Percentiles rank a stretch among this genome's conserved stretches.
These are phyloP conservation scores for Sitobion miscanthi DNA, from an alignment of 1,140 invertebrate genomes.

Conservation along the genomic window DNA sequence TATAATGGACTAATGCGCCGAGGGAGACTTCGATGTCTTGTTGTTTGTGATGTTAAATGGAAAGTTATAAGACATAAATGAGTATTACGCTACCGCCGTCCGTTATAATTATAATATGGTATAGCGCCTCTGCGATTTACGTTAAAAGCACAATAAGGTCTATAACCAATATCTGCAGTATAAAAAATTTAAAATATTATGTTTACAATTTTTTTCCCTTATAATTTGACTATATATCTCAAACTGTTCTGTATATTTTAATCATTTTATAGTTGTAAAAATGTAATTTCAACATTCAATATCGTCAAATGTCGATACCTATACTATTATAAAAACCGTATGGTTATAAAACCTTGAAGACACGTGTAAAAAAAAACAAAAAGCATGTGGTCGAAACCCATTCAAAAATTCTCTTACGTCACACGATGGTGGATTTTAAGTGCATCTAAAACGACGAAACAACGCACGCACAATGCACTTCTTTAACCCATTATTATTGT, in stretches of 20 bases:
- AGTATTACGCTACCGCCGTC: background rate
- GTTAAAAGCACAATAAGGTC: background rate
- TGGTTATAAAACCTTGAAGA: background rate
- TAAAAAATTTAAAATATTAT: background rate
- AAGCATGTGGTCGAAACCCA: background rate
- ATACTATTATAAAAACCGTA: background rate
- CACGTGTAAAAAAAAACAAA: background rate
- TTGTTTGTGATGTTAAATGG: background rate
- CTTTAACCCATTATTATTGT: conserved; percentile 5
- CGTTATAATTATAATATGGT: background rate
- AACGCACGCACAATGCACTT: background rate
- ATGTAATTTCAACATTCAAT: background rate
- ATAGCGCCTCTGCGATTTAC: background rate
- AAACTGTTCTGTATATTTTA: background rate
- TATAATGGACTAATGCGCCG: conserved; percentile 29
- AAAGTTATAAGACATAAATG: background rate
- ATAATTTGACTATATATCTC: background rate
- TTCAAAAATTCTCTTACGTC: background rate
- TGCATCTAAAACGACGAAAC: background rate
- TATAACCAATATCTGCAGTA: background rate
- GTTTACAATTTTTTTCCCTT: background rate
- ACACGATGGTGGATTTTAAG: background rate
- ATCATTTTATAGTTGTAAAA: background rate
- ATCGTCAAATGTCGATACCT: background rate
- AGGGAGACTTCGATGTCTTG: conserved; percentile 24